A percentile compares a stretch with the other conserved stretches of the same genome.
Conservation (phyloP, 2,888 invertebrate genomes). For the Yponomeuta evonymella region DNA sequence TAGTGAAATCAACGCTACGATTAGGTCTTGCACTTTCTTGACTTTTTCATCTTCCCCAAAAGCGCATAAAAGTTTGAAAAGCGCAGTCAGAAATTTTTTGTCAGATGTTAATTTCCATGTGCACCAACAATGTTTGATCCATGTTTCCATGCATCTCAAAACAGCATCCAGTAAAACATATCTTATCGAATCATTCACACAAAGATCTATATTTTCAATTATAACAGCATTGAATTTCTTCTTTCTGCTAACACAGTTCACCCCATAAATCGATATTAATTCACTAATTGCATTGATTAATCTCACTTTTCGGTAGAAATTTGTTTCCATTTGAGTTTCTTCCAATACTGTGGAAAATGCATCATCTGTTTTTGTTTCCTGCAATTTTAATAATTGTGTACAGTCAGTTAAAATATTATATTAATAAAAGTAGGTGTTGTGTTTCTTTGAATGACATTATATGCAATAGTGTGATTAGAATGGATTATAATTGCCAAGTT, state of each 20-base stretch:
- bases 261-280: constrained; percentile 44
- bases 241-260: constrained; percentile 48
- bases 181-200: constrained; percentile 45
- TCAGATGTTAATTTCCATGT: constrained; percentile 45
- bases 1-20: constrained; percentile 40
- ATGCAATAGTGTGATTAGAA: no score
- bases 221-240: constrained; percentile 42
- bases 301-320: constrained; percentile 50
- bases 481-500: no score
- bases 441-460: no score
- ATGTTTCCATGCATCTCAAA: constrained; percentile 54
- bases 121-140: constrained; percentile 61
- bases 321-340: constrained; percentile 49
- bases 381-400: constrained; percentile 28
- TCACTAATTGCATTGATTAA: constrained; percentile 43
- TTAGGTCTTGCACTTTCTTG: constrained; percentile 38
- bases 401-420: background rate
- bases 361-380: constrained; percentile 48
- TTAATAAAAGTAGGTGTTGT: no score
- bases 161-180: constrained; percentile 42
- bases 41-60: constrained; percentile 33
- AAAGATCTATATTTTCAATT: constrained; percentile 50
- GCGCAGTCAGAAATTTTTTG: constrained; percentile 43
- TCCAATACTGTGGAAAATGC: constrained; percentile 42
- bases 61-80: constrained; percentile 52